These are phyloP conservation scores for Dermatemys mawii DNA, from an alignment of 2,113 vertebrate genomes.

Conservation along the genomic window DNA sequence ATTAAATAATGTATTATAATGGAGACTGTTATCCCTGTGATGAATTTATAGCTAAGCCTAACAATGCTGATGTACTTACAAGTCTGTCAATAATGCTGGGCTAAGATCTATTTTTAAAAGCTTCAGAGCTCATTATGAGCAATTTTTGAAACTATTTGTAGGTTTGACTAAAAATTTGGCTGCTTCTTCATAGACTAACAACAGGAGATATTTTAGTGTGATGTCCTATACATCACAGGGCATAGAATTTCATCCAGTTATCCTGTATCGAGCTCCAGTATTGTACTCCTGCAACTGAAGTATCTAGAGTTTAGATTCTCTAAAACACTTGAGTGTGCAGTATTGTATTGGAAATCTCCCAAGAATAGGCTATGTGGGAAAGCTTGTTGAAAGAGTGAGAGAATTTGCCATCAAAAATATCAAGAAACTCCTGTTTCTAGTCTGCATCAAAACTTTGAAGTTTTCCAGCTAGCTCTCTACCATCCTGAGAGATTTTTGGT, in stretches of 20 bases:
- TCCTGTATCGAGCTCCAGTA: background rate
- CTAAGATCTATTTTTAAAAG: background rate
- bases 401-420: background rate
- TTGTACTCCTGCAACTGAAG: background rate
- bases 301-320: background rate
- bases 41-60: background rate
- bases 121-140: background rate
- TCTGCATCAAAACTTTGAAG: background rate
- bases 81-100: background rate
- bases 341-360: background rate
- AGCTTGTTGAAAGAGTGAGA: background rate
- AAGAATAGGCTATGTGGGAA: background rate
- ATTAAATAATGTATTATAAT: fast-evolving
- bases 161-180: fast-evolving
- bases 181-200: background rate
- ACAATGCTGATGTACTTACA: background rate
- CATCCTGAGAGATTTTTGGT: background rate
- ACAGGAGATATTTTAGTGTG: background rate
- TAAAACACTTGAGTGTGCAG: background rate
- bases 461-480: background rate
- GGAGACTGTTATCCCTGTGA: background rate
- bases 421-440: background rate
- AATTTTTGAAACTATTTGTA: background rate
- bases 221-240: background rate
- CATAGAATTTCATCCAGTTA: background rate